These are phyloP conservation scores for Eurystomus gularis DNA, from an alignment of 2,113 vertebrate genomes.

Conservation along the genomic window DNA sequence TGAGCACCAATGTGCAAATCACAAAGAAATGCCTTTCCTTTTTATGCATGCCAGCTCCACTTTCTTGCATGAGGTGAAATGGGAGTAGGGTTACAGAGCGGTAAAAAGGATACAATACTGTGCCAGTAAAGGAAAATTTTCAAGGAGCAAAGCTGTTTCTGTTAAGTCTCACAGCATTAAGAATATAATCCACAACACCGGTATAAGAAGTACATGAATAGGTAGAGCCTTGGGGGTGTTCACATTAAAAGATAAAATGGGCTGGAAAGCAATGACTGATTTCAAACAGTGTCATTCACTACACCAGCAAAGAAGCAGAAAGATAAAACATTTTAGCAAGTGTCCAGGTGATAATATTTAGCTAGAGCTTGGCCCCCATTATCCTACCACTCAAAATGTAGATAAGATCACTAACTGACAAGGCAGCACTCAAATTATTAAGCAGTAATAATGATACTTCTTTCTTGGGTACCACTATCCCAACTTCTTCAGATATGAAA, in stretches of 20 bases:
- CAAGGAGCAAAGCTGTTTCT: not conserved
- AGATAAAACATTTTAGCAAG: not conserved
- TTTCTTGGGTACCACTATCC: not conserved
- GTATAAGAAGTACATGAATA: not conserved
- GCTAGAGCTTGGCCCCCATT: not conserved
- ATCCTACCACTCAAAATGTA: not conserved
- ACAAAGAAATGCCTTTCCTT: not conserved
- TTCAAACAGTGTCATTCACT: not conserved
- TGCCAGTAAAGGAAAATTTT: not conserved
- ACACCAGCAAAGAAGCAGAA: not conserved
- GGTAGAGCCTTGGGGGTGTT: not conserved
- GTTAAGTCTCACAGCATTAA: not conserved
- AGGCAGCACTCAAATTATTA: not conserved
- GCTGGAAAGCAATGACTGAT: not conserved
- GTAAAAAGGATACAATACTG: not conserved
- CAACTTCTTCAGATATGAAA: not conserved
- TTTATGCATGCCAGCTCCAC: not conserved
- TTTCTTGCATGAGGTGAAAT: not conserved
- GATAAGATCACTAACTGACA: not conserved
- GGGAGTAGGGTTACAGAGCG: not conserved
- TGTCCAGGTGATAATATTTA: not conserved
- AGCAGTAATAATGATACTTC: not conserved
- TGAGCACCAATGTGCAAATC: not conserved
- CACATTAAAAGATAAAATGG: not conserved
- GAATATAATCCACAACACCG: not conserved